Evolutionary conservation across 1,140 invertebrate species (phyloP), one percentile per base, ranked within the genome.

Genomic region (Samia ricini): DNA sequence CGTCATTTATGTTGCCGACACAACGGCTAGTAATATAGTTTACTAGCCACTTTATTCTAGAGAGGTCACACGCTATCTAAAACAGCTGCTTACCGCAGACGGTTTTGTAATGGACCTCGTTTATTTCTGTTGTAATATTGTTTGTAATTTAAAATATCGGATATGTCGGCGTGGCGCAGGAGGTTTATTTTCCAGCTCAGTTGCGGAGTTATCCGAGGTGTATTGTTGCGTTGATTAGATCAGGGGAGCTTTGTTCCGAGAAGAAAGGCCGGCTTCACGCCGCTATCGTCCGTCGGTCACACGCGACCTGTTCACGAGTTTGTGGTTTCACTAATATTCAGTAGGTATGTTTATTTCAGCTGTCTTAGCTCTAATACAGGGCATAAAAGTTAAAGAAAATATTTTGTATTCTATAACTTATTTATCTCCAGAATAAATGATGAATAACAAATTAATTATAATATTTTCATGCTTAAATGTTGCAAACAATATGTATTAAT

Each of bases 211-310:
- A 81, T 79, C 77, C 75, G 77, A 79, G 77, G 85, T 83, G 77
- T 86, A 86, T 89, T 89, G 83, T 89, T 85, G 83, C 78, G 81
- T 85, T 88, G 87, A 89, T 88, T 88, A 89, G 83, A 87, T 86
- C 81, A 81, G 81, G 75, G 69, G 60, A 68, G 79, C 81, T 86
- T 88, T 89, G 87, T 88, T 89, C 74, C 65, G 62, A 60, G 64
- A 63, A 77, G 79, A 79, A 79, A 72, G 70, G 75, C 61, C 57
- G 63, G 67, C 67, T 74, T 70, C 72, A 71, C 68, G 66, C 68
- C 65, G 72, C 72, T 78, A 73, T 71, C 75, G 72, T 71, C 63
- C 75, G 79, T 73, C 75, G 65, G 63, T 67, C 65, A 72, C 74
- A 81, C 71, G 76, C 76, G 74, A 79, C 66, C 68, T 66, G 63